phyloP scores from a whole-genome alignment of 2,888 invertebrate genomes.

The Oligia strigilis region DNA sequence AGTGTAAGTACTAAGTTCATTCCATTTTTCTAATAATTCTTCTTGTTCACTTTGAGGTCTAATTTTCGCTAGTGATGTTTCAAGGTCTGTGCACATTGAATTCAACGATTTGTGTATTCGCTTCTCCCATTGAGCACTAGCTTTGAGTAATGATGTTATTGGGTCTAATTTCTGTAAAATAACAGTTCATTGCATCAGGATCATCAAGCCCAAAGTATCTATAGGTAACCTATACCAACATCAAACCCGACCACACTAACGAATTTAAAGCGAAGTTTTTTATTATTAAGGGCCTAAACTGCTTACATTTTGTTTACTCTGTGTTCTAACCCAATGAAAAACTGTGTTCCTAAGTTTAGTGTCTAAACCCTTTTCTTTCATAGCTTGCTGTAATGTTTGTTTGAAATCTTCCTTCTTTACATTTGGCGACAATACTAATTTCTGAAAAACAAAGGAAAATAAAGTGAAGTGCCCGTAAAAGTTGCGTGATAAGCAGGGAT shows the following conservation, averaged over 20 bases:
- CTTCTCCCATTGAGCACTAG: conserved; percentile 98
- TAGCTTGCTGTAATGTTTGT: conserved; percentile 93
- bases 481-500: conserved; percentile 39
- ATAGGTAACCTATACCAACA: background rate
- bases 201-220: background rate
- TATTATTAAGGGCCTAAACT: background rate
- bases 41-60: conserved; percentile 94
- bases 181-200: conserved; percentile 9
- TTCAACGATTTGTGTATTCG: conserved; percentile 98
- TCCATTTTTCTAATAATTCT: conserved; percentile 96
- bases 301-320: conserved; percentile 84
- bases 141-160: conserved; percentile 94
- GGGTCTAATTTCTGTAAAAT: conserved; percentile 91
- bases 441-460: conserved; percentile 86
- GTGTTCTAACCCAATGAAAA: conserved; percentile 94
- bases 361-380: conserved; percentile 95
- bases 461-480: conserved; percentile 23
- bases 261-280: background rate
- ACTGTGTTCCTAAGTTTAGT: conserved; percentile 96
- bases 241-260: background rate
- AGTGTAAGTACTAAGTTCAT: conserved; percentile 97
- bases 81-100: conserved; percentile 98
- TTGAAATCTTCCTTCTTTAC: conserved; percentile 95
- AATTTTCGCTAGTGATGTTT: conserved; percentile 95
- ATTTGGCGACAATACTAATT: conserved; percentile 93